phyloP scores from a whole-genome alignment of 1,140 invertebrate genomes.

The Semibalanus balanoides region DNA sequence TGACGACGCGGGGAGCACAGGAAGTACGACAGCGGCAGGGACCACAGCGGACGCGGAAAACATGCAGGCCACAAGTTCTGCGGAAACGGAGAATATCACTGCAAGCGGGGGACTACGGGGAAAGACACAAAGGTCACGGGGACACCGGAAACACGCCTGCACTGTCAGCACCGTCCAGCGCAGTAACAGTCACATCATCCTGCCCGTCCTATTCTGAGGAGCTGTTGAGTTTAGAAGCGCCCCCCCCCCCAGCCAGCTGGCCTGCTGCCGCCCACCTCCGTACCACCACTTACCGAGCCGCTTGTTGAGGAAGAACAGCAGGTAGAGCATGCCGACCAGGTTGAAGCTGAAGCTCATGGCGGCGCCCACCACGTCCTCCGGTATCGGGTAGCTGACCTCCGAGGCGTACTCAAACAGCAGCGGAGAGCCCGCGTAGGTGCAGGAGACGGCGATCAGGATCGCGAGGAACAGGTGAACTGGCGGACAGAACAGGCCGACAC shows the following conservation, averaged over 20 bases:
- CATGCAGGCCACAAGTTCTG: neutral
- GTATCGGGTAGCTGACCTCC: constrained; percentile 19
- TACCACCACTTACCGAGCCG: neutral
- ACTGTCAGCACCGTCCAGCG: neutral
- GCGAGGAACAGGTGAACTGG: neutral
- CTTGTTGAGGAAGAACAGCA: constrained; percentile 16
- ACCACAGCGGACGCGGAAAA: neutral
- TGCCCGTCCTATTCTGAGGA: neutral
- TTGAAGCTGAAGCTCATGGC: constrained; percentile 19
- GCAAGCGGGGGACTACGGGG: too few relatives aligned
- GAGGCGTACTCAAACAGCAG: constrained; percentile 18
- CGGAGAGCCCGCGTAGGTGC: constrained; percentile 15
- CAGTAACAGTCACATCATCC: neutral
- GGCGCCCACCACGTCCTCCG: constrained; percentile 19
- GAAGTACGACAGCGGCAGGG: too few relatives aligned
- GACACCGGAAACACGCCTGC: neutral
- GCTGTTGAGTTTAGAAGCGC: neutral
- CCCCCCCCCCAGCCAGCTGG: too few relatives aligned
- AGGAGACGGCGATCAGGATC: neutral
- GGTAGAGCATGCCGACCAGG: constrained; percentile 15
- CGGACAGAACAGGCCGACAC: neutral
- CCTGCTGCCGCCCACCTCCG: too few relatives aligned
- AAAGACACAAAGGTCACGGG: neutral
- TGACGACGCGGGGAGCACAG: too few relatives aligned
- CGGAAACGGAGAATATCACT: too few relatives aligned